phyloP scores from a whole-genome alignment of 2,113 vertebrate genomes.

The Hepsetus odoe region DNA sequence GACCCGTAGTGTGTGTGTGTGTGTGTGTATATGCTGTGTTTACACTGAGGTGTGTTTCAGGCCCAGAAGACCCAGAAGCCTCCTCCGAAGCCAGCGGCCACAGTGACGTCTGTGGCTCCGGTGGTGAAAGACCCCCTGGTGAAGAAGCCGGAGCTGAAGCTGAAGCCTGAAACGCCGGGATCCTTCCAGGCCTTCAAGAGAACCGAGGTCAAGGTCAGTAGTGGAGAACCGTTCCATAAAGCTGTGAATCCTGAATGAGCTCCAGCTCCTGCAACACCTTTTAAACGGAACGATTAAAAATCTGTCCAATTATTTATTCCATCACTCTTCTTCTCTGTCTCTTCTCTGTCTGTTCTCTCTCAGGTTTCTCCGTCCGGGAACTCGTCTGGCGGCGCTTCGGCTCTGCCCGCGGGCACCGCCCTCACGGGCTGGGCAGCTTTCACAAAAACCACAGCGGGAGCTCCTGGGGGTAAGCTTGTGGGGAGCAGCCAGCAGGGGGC shows the following conservation, averaged over 20 bases:
- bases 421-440: conserved; percentile 98
- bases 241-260: no score
- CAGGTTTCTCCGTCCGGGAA: conserved; percentile 85
- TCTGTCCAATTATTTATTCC: no score
- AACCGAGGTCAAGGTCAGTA: conserved; percentile 91
- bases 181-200: conserved; percentile 97
- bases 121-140: conserved; percentile 91
- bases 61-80: conserved; percentile 95
- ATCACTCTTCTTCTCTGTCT: no score
- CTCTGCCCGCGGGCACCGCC: conserved; percentile 84
- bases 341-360: conserved; percentile 29
- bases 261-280: no score
- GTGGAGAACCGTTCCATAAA: no score
- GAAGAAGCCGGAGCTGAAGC: conserved; percentile 91
- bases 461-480: conserved; percentile 84
- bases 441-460: conserved; percentile 87
- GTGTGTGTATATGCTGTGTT: neutral
- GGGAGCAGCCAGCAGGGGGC: conserved; percentile 74
- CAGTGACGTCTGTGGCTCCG: conserved; percentile 82
- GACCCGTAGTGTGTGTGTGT: neutral
- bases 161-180: conserved; percentile 85
- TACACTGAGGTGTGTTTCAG: conserved; percentile 64
- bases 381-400: conserved; percentile 78
- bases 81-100: conserved; percentile 89
- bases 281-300: no score